phyloP scores from a whole-genome alignment of 23 tunicate genomes.

The Corella eumyota region DNA sequence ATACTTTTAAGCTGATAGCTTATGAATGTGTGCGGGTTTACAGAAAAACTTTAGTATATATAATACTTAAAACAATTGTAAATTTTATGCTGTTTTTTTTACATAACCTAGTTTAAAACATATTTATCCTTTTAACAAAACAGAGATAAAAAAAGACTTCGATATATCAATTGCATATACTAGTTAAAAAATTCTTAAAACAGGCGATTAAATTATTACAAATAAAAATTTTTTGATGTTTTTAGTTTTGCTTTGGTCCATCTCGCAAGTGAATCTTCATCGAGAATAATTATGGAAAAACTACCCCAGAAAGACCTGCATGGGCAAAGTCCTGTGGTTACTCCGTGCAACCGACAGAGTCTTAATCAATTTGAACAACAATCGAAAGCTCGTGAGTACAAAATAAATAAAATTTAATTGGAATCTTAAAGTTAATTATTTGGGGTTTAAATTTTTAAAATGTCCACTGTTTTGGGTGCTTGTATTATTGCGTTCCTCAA shows the following conservation, averaged over 20 bases:
- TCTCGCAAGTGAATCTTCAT: constrained; percentile 71
- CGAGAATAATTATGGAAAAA: constrained; percentile 86
- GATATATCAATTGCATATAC: background rate
- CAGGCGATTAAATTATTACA: background rate
- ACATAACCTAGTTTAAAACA: too few relatives aligned
- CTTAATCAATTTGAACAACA: constrained; percentile 94
- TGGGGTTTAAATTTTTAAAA: too few relatives aligned
- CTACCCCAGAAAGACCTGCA: constrained; percentile 80
- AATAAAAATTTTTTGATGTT: background rate
- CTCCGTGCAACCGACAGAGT: constrained; percentile 89
- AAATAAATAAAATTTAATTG: too few relatives aligned
- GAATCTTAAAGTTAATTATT: too few relatives aligned
- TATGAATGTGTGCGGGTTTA: too few relatives aligned
- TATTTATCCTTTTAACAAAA: too few relatives aligned
- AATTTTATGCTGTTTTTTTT: too few relatives aligned
- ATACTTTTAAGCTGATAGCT: too few relatives aligned
- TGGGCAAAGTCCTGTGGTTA: constrained; percentile 87
- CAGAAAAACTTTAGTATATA: too few relatives aligned
- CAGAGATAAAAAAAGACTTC: background rate
- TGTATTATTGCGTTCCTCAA: too few relatives aligned
- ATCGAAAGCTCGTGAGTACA: constrained; percentile 91
- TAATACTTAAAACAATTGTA: too few relatives aligned
- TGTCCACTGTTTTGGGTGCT: too few relatives aligned
- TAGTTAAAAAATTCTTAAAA: background rate
- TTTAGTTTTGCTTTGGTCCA: constrained; percentile 85